phyloP scores from a whole-genome alignment of 2,797 vertebrate genomes.

The Poecilia gillii region DNA sequence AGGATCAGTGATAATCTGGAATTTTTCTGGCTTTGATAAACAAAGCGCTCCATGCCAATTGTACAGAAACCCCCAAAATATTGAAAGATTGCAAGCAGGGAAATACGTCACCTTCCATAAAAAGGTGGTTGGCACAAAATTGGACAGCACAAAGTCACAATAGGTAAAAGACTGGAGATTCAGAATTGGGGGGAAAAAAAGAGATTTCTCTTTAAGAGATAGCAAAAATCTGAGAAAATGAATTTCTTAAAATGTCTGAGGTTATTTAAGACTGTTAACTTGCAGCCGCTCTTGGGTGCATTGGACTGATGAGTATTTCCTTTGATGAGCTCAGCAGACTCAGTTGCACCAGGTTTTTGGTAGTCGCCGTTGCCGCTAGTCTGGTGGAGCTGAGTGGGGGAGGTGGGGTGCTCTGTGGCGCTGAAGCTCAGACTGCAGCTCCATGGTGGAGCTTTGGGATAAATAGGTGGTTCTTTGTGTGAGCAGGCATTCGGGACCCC shows the following conservation, averaged over 20 bases:
- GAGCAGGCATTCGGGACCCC: too few relatives aligned
- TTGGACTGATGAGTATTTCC: too few relatives aligned
- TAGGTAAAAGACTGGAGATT: constrained; percentile 1
- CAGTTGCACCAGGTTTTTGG: too few relatives aligned
- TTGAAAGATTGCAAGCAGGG: constrained; percentile 11
- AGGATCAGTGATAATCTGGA: constrained; percentile 20
- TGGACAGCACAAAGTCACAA: constrained; percentile 6
- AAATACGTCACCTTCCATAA: constrained; percentile 12
- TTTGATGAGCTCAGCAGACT: too few relatives aligned
- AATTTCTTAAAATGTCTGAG: neutral
- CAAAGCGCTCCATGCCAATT: constrained; percentile 5
- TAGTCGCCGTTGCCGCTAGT: too few relatives aligned
- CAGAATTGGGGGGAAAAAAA: neutral
- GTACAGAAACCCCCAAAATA: neutral
- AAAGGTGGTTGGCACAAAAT: neutral
- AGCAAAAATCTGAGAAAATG: neutral
- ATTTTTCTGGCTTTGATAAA: constrained; percentile 24
- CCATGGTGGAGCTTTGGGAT: too few relatives aligned
- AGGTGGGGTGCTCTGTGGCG: too few relatives aligned
- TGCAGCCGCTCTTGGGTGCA: neutral
- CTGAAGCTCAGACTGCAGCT: too few relatives aligned
- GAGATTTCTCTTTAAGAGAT: neutral
- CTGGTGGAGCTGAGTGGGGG: too few relatives aligned
- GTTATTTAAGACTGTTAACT: neutral
- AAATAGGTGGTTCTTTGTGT: too few relatives aligned